Evolutionary conservation across 2,113 vertebrate species (phyloP).

Genomic region (Cyprinodon tularosa): DNA sequence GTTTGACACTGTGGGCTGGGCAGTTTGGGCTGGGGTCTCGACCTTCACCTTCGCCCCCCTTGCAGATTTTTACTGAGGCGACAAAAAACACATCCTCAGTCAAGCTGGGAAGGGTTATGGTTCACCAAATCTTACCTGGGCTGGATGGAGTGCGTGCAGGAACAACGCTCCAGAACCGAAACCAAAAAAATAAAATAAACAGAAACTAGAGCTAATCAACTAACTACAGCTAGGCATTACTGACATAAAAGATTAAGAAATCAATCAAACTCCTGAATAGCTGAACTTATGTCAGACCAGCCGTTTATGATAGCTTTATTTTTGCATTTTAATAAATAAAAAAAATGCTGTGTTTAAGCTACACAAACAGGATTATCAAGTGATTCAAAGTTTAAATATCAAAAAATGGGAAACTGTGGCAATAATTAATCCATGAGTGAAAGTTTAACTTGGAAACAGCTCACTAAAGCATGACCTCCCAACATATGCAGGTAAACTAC

Average conservation of each 20-base stretch:
- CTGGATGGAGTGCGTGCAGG: constrained; percentile 25
- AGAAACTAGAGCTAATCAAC: not conserved
- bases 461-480: not conserved
- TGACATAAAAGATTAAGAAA: not conserved
- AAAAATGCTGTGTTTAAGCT: not conserved
- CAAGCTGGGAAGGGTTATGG: constrained; percentile 68
- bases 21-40: constrained; percentile 69
- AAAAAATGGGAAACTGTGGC: not conserved
- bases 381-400: not conserved
- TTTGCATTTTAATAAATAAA: not conserved
- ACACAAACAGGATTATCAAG: too few species aligned
- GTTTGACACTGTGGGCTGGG: constrained; percentile 71
- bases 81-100: constrained; percentile 79
- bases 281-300: not conserved
- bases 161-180: constrained; percentile 7
- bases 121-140: constrained; percentile 66
- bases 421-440: not conserved
- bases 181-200: constrained; percentile 17
- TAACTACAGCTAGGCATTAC: not conserved
- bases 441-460: not conserved
- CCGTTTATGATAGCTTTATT: not conserved
- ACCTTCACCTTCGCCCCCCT: constrained; percentile 71
- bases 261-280: not conserved
- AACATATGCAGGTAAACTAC: too few species aligned
- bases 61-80: constrained; percentile 75